Evolutionary conservation across 2,888 invertebrate species (phyloP).

Genomic region (Phlogophora meticulosa): DNA sequence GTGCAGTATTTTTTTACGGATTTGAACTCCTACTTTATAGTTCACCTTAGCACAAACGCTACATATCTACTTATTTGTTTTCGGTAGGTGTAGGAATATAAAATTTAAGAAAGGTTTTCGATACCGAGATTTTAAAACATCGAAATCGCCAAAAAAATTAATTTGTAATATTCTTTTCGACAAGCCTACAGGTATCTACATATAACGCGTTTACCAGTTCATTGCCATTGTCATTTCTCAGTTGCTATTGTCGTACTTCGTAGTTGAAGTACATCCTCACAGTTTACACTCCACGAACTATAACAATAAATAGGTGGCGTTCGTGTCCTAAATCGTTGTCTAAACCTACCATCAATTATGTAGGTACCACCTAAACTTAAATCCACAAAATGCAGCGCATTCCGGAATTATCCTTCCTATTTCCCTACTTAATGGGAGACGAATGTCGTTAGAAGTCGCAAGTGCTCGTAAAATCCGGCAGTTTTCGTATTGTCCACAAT

Average conservation of each 20-base stretch:
- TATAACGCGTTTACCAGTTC: background rate
- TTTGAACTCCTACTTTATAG: no score
- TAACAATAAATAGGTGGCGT: conserved; percentile 49
- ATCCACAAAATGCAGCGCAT: conserved; percentile 85
- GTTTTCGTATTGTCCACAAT: conserved; percentile 76
- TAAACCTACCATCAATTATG: conserved; percentile 82
- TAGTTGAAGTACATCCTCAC: conserved; percentile 4
- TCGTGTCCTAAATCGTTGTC: conserved; percentile 66
- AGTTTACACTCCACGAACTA: conserved; percentile 23
- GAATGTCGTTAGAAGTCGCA: conserved; percentile 88
- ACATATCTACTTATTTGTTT: no score
- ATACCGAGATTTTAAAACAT: no score
- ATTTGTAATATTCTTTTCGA: no score
- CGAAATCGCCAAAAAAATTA: no score
- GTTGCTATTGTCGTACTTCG: background rate
- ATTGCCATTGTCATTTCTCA: conserved; percentile 16
- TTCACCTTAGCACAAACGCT: no score
- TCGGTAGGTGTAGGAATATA: no score
- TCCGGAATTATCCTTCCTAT: conserved; percentile 85
- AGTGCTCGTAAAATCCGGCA: conserved; percentile 86
- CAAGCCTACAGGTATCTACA: conserved; percentile 12
- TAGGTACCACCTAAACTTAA: conserved; percentile 81
- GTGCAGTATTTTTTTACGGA: no score
- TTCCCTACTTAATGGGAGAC: conserved; percentile 87
- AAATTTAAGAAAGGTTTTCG: no score